A percentile compares a stretch with the other conserved stretches of the same genome.
Conservation (phyloP, 2,797 vertebrate species). For the Carcharodon carcharias region DNA sequence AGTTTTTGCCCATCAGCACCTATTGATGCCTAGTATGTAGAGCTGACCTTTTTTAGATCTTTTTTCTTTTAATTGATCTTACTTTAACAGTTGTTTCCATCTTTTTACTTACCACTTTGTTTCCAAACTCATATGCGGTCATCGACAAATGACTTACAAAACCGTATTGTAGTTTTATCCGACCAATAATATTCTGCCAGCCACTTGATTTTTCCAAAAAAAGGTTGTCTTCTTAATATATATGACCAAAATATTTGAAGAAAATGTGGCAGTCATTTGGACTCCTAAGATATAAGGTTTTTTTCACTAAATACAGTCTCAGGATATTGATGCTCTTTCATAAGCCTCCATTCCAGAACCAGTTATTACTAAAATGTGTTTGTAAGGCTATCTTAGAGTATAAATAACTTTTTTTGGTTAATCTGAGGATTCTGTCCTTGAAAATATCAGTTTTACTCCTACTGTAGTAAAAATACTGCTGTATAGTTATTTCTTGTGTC, state of each 20-base stretch:
- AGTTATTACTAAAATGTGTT: conserved; percentile 19
- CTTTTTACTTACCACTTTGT: background rate
- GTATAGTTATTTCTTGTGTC: background rate
- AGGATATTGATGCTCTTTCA: conserved; percentile 18
- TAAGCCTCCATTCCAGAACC: conserved; percentile 5
- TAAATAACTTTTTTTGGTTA: conserved; percentile 1
- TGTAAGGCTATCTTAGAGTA: background rate
- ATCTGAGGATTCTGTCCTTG: background rate
- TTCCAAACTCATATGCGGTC: background rate
- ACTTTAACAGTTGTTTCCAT: background rate
- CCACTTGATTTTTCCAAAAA: background rate
- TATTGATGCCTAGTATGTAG: background rate
- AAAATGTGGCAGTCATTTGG: background rate
- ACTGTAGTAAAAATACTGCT: background rate
- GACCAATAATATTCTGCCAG: background rate
- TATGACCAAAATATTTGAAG: background rate
- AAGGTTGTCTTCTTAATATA: background rate
- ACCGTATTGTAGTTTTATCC: background rate
- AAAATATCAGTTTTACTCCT: conserved; percentile 13
- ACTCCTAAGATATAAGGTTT: background rate
- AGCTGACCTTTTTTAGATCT: background rate
- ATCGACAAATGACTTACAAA: background rate
- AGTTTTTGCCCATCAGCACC: background rate
- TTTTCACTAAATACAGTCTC: background rate
- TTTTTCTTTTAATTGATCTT: background rate